These are phyloP conservation scores for Brotogeris chrysoptera DNA, from an alignment of 2,797 vertebrate species.

Conservation along the genomic window DNA sequence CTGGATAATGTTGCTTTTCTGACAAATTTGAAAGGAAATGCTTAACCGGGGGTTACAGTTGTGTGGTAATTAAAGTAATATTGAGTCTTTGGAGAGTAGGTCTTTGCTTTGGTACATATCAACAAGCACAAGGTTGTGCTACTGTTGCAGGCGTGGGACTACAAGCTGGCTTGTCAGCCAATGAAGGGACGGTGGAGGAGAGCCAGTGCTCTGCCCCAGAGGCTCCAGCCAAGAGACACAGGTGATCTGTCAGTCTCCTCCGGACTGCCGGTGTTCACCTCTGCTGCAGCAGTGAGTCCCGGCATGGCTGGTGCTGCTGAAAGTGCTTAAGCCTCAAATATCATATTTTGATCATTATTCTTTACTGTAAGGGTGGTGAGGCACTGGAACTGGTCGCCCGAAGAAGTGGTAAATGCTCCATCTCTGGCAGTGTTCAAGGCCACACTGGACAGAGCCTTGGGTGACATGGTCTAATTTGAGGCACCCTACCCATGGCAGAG, in stretches of 20 bases:
- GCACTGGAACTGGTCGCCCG: not conserved
- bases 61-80: not conserved
- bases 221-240: not conserved
- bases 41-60: not conserved
- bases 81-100: not conserved
- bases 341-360: not conserved
- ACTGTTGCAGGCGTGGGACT: not conserved
- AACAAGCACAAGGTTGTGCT: not conserved
- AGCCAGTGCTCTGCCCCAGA: not conserved
- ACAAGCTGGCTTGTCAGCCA: not conserved
- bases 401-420: not conserved
- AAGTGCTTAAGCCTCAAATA: not conserved
- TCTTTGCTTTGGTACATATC: not conserved
- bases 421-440: not conserved
- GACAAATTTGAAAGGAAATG: not conserved
- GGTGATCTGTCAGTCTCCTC: fast-evolving
- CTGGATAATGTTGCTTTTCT: constrained; percentile 20
- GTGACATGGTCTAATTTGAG: not conserved
- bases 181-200: too few species aligned
- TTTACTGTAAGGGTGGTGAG: not conserved
- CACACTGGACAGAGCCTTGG: fast-evolving
- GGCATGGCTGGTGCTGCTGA: not conserved
- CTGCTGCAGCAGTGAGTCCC: not conserved
- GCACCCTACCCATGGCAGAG: not conserved
- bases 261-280: fast-evolving